Conservation (phyloP, 2,113 vertebrate species). For the Rousettus leschenaultii region DNA sequence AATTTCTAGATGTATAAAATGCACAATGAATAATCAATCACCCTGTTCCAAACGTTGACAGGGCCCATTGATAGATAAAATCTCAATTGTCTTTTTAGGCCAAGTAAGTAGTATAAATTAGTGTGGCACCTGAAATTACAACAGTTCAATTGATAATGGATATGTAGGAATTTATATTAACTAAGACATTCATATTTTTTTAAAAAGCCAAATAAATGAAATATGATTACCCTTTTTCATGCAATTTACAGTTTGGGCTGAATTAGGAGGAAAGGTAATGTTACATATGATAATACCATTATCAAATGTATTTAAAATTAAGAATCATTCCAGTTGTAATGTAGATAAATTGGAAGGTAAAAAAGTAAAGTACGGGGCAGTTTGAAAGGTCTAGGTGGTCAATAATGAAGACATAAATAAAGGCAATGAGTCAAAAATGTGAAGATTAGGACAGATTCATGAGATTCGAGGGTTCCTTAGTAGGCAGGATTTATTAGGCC, state of each 20-base stretch:
- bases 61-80: neutral
- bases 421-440: neutral
- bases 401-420: neutral
- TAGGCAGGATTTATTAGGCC: neutral
- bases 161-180: neutral
- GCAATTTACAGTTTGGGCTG: neutral
- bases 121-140: too few relatives aligned
- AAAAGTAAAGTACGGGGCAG: neutral
- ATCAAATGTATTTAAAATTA: neutral
- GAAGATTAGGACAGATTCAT: neutral
- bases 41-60: neutral
- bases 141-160: neutral
- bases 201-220: neutral
- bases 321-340: neutral
- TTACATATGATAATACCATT: neutral
- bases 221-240: neutral
- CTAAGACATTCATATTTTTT: neutral
- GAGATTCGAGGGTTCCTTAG: neutral
- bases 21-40: rapidly evolving
- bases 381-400: neutral
- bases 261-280: neutral
- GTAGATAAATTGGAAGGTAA: neutral
- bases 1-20: neutral
- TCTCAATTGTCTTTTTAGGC: neutral
- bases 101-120: neutral